These are phyloP conservation scores for Corythornis vintsioides DNA, from an alignment of 2,113 vertebrate genomes.

Conservation along the genomic window DNA sequence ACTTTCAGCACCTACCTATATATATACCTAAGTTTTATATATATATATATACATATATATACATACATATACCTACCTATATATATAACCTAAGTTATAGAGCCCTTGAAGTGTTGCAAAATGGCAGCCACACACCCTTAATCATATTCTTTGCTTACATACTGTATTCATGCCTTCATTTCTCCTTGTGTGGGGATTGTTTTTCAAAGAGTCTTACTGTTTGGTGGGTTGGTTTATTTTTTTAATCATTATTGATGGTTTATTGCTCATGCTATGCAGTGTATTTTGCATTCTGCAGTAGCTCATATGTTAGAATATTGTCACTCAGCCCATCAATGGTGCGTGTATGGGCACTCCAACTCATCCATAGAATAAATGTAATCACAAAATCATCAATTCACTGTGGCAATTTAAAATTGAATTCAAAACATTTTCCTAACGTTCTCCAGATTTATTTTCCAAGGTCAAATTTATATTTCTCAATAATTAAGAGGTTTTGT, in stretches of 20 bases:
- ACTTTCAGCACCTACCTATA: not conserved
- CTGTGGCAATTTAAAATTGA: not conserved
- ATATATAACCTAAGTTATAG: not conserved
- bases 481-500: not conserved
- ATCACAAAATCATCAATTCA: not conserved
- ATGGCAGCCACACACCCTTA: not conserved
- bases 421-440: not conserved
- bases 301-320: not conserved
- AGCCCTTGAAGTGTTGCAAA: not conserved
- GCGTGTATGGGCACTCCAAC: not conserved
- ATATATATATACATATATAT: too few relatives aligned
- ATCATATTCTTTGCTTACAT: not conserved
- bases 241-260: not conserved
- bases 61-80: too few relatives aligned
- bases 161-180: not conserved
- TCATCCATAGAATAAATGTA: not conserved
- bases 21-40: too few relatives aligned
- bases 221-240: not conserved
- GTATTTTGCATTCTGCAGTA: not conserved
- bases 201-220: not conserved
- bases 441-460: not conserved
- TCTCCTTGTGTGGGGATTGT: not conserved
- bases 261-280: not conserved
- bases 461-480: not conserved
- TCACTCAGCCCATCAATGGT: not conserved